Base-by-base conservation (phyloP, 2,888 invertebrate species). In the Pristionchus entomophagus region DNA sequence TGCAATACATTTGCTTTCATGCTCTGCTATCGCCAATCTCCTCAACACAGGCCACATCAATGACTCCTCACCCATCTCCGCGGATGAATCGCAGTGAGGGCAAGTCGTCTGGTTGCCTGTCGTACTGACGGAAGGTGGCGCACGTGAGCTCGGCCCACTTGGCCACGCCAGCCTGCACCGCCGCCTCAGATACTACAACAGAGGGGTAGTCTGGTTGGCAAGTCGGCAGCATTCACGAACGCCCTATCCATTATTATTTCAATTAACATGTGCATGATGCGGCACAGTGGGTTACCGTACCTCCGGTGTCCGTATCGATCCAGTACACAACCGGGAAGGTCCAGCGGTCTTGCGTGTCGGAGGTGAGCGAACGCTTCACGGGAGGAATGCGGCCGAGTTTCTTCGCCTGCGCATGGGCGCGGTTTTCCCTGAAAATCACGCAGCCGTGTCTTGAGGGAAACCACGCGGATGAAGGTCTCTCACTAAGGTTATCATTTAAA, bases 111-210 rank as follows among this genome's bases (percentile, higher is more conserved):
- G 88, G 53, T 12, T 38, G 49, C 29, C 85, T 86, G 38, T 77
- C 69, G 8, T 86, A 73, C 77, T 90, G 87, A 4, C 88, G 87
- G 86, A 93, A 92, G 0, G 88, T 87, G 2, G 88, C 84, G 65
- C 92, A 92, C 26, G 92, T 93, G 26, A 88, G 87, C 51, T 88
- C 69, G 80, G 89, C 84, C 92, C 92, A 92, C 80, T 86, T 84
- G 14, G 84, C 85, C 10, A 92, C 86, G 59, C 92, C 92, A 41
- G 89, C 90, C 14, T 86, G 82, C 29, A 92, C 87, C 12, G 91
- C 91, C 26, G 89, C 77, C 1, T 84, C 65, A 62, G 89, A 86
- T 56, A 87, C 92, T 91, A 85, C 62, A 88, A 86, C n/a, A n/a
- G n/a, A n/a, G n/a, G n/a, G n/a, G n/a, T n/a, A n/a, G n/a, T n/a